phyloP scores from a whole-genome alignment of 2,797 vertebrate species.

The Phoxinus dragarum region DNA sequence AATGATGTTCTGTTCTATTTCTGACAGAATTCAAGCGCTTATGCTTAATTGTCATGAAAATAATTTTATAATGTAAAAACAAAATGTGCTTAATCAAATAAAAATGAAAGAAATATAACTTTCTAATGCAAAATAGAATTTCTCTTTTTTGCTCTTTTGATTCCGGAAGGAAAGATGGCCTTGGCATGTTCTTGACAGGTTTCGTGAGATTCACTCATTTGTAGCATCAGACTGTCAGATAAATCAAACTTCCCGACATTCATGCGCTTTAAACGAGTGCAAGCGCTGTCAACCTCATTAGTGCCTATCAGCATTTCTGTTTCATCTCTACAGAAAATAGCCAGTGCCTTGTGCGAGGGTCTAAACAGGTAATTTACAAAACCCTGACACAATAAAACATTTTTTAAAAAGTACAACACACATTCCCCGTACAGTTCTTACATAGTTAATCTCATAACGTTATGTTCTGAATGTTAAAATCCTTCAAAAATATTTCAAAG shows the following conservation, averaged over 20 bases:
- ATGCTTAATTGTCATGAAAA: background rate
- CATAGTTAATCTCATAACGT: conserved; percentile 17
- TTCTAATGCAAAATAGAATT: background rate
- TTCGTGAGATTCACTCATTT: conserved; percentile 9
- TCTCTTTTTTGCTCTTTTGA: background rate
- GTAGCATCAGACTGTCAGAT: conserved; percentile 22
- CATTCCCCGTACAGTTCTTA: conserved; percentile 12
- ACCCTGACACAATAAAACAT: conserved; percentile 6
- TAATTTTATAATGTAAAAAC: background rate
- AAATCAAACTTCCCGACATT: conserved; percentile 44
- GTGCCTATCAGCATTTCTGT: conserved; percentile 45
- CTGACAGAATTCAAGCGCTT: too few species aligned
- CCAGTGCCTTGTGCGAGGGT: conserved; percentile 32
- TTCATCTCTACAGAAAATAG: conserved; percentile 33
- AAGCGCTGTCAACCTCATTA: conserved; percentile 39
- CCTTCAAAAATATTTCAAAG: conserved; percentile 39
- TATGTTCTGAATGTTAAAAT: conserved; percentile 24
- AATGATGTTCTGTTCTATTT: too few species aligned
- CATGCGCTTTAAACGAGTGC: conserved; percentile 3
- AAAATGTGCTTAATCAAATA: background rate
- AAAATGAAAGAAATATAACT: background rate
- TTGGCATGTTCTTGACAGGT: background rate
- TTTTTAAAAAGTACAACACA: background rate
- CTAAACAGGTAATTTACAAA: conserved; percentile 4
- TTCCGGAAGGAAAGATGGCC: background rate